Evolutionary conservation across 2,888 invertebrate species (phyloP).

Genomic region (Fragum sueziense): DNA sequence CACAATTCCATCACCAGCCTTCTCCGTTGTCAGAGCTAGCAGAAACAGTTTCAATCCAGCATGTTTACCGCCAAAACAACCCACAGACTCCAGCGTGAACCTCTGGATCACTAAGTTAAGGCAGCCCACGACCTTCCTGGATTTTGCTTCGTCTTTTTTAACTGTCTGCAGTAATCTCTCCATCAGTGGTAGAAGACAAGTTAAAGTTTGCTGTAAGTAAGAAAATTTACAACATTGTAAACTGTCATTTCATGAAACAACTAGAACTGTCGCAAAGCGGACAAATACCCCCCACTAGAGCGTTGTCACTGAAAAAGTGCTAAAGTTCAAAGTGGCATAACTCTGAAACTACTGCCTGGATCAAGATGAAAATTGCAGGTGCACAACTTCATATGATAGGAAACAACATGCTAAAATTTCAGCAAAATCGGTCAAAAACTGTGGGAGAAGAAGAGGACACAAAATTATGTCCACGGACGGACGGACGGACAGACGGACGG

Average conservation of each 20-base stretch:
- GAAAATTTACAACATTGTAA: not conserved
- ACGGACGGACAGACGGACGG: no score
- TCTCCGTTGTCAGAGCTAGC: constrained; percentile 20
- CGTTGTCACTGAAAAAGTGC: no score
- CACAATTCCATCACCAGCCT: not conserved
- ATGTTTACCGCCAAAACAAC: constrained; percentile 27
- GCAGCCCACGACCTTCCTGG: constrained; percentile 5
- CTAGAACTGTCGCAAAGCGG: no score
- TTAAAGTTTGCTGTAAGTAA: not conserved
- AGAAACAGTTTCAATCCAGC: constrained; percentile 49
- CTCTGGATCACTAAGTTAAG: constrained; percentile 62
- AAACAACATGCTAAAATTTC: no score
- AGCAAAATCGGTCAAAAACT: no score
- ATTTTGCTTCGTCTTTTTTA: constrained; percentile 17
- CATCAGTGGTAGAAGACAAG: constrained; percentile 58
- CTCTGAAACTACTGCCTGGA: no score
- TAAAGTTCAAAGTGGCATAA: no score
- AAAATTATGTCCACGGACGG: no score
- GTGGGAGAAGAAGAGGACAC: no score
- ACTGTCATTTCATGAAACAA: not conserved
- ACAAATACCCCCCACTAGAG: no score
- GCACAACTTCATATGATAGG: no score
- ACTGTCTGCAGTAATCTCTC: constrained; percentile 38
- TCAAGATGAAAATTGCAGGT: no score
- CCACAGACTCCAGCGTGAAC: constrained; percentile 61